phyloP scores from a whole-genome alignment of 2,797 vertebrate genomes.

The Lacerta bilineata region DNA sequence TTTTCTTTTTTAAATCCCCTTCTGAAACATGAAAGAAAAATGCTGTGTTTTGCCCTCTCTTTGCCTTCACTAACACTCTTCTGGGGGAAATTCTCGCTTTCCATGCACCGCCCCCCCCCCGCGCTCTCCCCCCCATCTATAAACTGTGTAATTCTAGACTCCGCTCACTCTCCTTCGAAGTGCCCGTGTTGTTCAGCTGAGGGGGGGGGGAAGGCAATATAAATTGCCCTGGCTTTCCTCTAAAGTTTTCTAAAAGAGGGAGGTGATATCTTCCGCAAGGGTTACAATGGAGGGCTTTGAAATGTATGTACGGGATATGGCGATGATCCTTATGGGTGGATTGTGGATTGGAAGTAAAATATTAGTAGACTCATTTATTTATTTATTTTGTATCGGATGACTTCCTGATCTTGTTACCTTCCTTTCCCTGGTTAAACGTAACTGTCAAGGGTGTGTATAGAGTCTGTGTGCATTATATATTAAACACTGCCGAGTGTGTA shows the following conservation, averaged over 20 bases:
- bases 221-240: not conserved
- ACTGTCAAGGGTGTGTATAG: slow-evolving; percentile 15
- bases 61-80: slow-evolving; percentile 12
- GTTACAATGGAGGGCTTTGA: not conserved
- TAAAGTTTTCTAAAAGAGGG: slow-evolving; percentile 1
- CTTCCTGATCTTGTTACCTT: not conserved
- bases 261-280: not conserved
- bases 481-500: not conserved
- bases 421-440: not conserved
- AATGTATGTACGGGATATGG: not conserved
- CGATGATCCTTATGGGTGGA: not conserved
- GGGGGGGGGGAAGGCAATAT: not conserved
- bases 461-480: not conserved
- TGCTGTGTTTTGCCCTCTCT: slow-evolving; percentile 32
- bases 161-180: not conserved
- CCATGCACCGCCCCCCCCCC: not conserved
- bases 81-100: not conserved
- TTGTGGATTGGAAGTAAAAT: not conserved
- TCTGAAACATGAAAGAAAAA: slow-evolving; percentile 23
- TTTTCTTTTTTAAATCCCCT: not conserved
- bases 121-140: not conserved
- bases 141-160: not conserved
- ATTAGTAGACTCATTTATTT: not conserved
- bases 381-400: too few relatives aligned
- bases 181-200: slow-evolving; percentile 17